A percentile compares a stretch with the other conserved stretches of the same genome.
Evolutionary conservation across 2,888 invertebrate species (phyloP).

Genomic region (Drosophila melanocephala): DNA sequence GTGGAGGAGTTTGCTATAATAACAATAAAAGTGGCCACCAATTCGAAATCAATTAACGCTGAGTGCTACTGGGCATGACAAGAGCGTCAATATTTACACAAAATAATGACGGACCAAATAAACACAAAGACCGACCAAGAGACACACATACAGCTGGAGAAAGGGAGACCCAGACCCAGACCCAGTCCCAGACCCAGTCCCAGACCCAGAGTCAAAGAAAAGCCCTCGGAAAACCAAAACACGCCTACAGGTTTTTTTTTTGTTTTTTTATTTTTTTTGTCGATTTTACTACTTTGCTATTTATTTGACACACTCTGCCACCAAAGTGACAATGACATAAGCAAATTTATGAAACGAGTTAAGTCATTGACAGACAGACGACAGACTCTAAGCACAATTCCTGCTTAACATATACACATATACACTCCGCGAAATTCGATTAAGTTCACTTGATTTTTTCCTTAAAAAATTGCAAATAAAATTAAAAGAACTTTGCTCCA

Average conservation of each 20-base stretch:
- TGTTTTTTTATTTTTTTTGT: background rate
- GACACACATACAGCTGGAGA: constrained; percentile 14
- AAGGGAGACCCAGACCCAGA: constrained; percentile 7
- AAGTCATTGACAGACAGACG: background rate
- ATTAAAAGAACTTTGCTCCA: too few relatives aligned
- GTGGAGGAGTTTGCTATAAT: constrained; percentile 63
- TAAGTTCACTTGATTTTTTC: too few relatives aligned
- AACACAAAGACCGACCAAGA: constrained; percentile 51
- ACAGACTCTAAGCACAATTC: too few relatives aligned
- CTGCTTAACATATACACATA: too few relatives aligned
- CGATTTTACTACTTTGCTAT: constrained; percentile 5
- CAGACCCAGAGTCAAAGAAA: constrained; percentile 1
- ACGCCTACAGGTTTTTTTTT: constrained; percentile 6
- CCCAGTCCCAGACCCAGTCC: background rate
- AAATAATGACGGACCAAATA: constrained; percentile 79
- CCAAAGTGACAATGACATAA: constrained; percentile 50
- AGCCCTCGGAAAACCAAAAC: constrained; percentile 11
- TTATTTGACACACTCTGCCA: constrained; percentile 42
- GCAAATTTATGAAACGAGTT: constrained; percentile 29
- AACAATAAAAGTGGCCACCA: constrained; percentile 77
- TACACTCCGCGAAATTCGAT: too few relatives aligned
- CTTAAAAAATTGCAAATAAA: too few relatives aligned
- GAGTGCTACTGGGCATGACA: constrained; percentile 83
- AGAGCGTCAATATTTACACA: constrained; percentile 80
- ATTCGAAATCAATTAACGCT: constrained; percentile 82